These are phyloP conservation scores for Epinotia nisella DNA, from an alignment of 2,888 invertebrate genomes.

Conservation along the genomic window DNA sequence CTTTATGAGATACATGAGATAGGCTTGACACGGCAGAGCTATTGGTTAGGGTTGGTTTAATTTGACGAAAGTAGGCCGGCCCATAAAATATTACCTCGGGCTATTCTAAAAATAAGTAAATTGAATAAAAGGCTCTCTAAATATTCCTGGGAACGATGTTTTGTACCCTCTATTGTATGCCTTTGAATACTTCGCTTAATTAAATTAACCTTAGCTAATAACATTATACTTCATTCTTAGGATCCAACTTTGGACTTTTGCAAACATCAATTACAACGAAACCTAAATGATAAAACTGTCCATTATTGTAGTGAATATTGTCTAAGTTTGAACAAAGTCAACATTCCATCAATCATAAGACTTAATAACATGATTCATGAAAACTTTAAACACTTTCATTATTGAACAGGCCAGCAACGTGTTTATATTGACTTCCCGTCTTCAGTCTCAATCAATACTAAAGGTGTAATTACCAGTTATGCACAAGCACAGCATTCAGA, in stretches of 20 bases:
- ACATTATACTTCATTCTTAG: neutral
- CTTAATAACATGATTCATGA: constrained; percentile 24
- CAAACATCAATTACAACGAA: constrained; percentile 18
- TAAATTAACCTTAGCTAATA: neutral
- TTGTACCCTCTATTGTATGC: neutral
- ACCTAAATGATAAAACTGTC: constrained; percentile 11
- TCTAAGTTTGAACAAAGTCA: neutral
- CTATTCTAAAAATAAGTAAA: neutral
- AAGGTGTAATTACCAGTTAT: constrained; percentile 38
- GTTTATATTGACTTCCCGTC: constrained; percentile 23
- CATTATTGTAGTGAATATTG: constrained; percentile 11
- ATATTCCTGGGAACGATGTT: too few species aligned
- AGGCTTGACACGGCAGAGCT: too few species aligned
- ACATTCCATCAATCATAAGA: constrained; percentile 32
- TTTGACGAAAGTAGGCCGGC: neutral
- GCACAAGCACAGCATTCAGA: constrained; percentile 13
- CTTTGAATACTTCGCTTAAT: neutral
- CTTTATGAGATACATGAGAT: too few species aligned
- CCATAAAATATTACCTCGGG: neutral
- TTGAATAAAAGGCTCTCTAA: too few species aligned
- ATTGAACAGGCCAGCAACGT: constrained; percentile 1
- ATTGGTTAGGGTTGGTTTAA: neutral
- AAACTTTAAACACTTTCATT: constrained; percentile 37
- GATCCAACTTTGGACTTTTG: neutral
- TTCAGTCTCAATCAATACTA: constrained; percentile 38